Conservation (phyloP, 2,888 invertebrate species). For the Harpalus rubripes region DNA sequence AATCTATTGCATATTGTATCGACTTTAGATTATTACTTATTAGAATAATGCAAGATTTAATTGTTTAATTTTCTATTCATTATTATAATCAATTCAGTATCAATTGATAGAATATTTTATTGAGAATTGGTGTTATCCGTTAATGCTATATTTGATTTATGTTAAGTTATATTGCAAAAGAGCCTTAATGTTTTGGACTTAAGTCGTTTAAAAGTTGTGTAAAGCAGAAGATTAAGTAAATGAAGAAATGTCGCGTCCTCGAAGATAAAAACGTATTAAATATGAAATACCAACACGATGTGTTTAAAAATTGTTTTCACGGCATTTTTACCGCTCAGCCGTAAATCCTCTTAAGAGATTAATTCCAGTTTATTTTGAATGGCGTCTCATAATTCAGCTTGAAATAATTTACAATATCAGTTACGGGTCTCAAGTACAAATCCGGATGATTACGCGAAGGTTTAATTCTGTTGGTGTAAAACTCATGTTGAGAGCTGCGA, state of each 20-base stretch:
- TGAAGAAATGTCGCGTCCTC: constrained; percentile 1
- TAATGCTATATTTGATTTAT: neutral
- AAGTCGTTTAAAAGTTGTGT: constrained; percentile 10
- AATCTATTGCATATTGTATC: no score
- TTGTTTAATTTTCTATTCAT: neutral
- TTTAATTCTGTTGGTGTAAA: constrained; percentile 38
- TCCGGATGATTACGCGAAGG: constrained; percentile 31
- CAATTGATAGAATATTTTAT: neutral
- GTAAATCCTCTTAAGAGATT: constrained; percentile 53
- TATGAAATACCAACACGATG: constrained; percentile 45
- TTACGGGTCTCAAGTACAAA: constrained; percentile 38
- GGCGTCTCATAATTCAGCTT: constrained; percentile 43
- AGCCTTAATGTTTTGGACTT: neutral
- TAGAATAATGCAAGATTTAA: neutral
- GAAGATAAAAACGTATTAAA: constrained; percentile 35
- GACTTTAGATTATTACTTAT: neutral
- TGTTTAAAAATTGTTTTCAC: constrained; percentile 53
- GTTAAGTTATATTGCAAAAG: constrained; percentile 1
- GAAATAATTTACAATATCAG: constrained; percentile 54
- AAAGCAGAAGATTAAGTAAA: constrained; percentile 24
- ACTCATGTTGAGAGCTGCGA: neutral
- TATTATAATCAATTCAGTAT: neutral
- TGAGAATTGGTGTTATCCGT: neutral
- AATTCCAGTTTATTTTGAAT: constrained; percentile 54
- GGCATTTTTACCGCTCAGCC: constrained; percentile 52